These are phyloP conservation scores for Remorina albescens DNA, from an alignment of 2,797 vertebrate species.

Conservation along the genomic window DNA sequence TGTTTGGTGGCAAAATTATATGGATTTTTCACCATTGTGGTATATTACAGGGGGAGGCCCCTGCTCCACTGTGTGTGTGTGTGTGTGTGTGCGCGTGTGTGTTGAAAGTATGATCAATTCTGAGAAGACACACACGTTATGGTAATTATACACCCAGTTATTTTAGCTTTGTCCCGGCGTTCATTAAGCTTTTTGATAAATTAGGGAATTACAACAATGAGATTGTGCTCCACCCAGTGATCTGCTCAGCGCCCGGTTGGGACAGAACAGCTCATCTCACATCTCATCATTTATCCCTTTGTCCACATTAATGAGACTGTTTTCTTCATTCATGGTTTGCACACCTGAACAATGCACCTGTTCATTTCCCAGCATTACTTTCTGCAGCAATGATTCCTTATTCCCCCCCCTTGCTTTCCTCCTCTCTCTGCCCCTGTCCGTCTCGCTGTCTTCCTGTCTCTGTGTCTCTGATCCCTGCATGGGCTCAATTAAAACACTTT, in stretches of 20 bases:
- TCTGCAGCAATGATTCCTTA: constrained; percentile 11
- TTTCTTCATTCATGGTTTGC: constrained; percentile 40
- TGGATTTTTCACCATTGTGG: constrained; percentile 63
- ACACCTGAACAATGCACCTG: constrained; percentile 62
- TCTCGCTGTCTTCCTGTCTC: constrained; percentile 8
- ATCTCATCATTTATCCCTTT: constrained; percentile 60
- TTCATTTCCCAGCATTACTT: constrained; percentile 24
- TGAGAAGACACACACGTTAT: constrained; percentile 42
- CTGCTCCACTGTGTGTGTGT: constrained; percentile 3
- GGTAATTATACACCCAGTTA: constrained; percentile 68
- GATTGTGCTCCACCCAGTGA: constrained; percentile 46
- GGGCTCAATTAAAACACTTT: constrained; percentile 78
- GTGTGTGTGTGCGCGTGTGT: constrained; percentile 6
- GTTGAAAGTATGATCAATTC: constrained; percentile 48
- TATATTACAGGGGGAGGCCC: constrained; percentile 23
- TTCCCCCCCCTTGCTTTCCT: constrained; percentile 10
- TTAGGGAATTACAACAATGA: constrained; percentile 65
- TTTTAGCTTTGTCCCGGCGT: constrained; percentile 55
- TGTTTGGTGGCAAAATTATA: constrained; percentile 68
- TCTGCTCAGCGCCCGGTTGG: constrained; percentile 33
- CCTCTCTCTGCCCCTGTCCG: neutral
- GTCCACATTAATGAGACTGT: constrained; percentile 38
- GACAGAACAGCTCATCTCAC: constrained; percentile 51
- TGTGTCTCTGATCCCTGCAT: constrained; percentile 65
- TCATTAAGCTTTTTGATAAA: constrained; percentile 72